Conservation (phyloP, 1,140 invertebrate species). For the Psilanteris sp. region DNA sequence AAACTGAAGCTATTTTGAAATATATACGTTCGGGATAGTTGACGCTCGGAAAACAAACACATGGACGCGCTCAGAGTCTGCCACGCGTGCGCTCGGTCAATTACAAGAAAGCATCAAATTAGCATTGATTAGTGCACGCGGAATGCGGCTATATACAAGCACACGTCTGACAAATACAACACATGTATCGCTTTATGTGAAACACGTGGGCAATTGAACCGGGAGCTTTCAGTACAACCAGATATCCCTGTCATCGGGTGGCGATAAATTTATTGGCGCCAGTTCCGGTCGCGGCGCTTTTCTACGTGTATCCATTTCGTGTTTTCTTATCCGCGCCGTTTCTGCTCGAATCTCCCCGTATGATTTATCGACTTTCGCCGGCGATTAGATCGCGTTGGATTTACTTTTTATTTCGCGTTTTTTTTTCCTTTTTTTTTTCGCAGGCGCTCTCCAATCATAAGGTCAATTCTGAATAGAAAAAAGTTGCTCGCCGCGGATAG, state of each 20-base stretch:
- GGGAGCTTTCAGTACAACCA: slow-evolving; percentile 49
- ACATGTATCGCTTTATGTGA: slow-evolving; percentile 49
- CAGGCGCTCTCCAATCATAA: background rate
- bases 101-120: slow-evolving; percentile 50
- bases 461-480: background rate
- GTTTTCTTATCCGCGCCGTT: slow-evolving; percentile 24
- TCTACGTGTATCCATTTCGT: slow-evolving; percentile 7
- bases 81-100: slow-evolving; percentile 28
- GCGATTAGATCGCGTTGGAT: slow-evolving; percentile 1
- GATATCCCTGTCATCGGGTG: slow-evolving; percentile 62
- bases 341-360: too few relatives aligned
- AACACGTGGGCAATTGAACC: slow-evolving; percentile 64
- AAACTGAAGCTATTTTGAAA: slow-evolving; percentile 14
- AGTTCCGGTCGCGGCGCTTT: slow-evolving; percentile 5
- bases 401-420: slow-evolving; percentile 1
- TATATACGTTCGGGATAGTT: background rate
- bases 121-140: slow-evolving; percentile 45
- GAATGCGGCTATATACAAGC: slow-evolving; percentile 26
- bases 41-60: slow-evolving; percentile 4
- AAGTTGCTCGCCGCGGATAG: too few relatives aligned
- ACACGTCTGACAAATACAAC: slow-evolving; percentile 20
- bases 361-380: slow-evolving; percentile 39
- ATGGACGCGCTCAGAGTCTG: slow-evolving; percentile 8
- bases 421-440: too few relatives aligned
- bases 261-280: slow-evolving; percentile 60